Conservation (phyloP, 2,888 invertebrate species). For the Lasioglossum marginatum region DNA sequence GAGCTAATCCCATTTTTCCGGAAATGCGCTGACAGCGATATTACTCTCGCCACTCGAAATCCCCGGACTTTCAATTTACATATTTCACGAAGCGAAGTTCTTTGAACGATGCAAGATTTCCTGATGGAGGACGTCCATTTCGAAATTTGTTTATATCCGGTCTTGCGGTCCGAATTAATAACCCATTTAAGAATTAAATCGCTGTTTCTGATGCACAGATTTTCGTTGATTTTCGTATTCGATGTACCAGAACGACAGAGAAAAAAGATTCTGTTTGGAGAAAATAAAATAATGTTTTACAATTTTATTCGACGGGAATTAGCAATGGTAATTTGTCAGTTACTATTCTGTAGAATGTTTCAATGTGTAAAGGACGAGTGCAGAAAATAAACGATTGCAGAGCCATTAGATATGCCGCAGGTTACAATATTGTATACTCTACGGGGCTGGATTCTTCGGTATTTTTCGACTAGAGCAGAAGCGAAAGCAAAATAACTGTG, state of each 20-base stretch:
- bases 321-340: neutral
- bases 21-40: neutral
- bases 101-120: neutral
- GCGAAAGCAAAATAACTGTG: neutral
- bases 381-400: neutral
- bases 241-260: too few species aligned
- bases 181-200: neutral
- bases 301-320: neutral
- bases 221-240: too few species aligned
- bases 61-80: conserved; percentile 12
- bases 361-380: neutral
- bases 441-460: neutral
- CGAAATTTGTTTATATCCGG: neutral
- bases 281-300: too few species aligned
- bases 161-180: neutral
- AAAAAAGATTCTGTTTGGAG: neutral
- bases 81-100: neutral
- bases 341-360: neutral
- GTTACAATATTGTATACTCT: neutral
- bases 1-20: neutral
- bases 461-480: neutral
- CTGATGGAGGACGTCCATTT: neutral
- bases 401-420: neutral
- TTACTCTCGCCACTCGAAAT: conserved; percentile 10
- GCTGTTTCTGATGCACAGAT: neutral